phyloP scores from a whole-genome alignment of 2,888 invertebrate species.

The Nasonia oneida region DNA sequence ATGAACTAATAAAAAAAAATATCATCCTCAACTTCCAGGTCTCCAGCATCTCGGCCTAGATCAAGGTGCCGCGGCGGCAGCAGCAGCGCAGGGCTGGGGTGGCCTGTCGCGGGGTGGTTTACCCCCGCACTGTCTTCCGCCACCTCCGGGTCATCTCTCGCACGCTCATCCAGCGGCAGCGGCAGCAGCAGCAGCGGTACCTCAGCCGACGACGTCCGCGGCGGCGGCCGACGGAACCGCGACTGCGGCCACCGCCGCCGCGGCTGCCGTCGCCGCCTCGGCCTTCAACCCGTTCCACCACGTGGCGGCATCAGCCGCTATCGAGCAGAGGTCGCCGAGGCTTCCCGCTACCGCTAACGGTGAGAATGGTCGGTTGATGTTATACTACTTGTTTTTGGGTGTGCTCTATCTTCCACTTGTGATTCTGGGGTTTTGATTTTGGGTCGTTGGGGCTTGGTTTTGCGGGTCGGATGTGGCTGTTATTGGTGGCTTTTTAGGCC shows the following conservation, averaged over 20 bases:
- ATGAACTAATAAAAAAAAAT: neutral
- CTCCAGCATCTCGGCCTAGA: constrained; percentile 77
- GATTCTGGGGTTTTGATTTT: neutral
- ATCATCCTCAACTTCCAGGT: constrained; percentile 66
- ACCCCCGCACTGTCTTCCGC: constrained; percentile 78
- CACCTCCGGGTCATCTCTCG: constrained; percentile 76
- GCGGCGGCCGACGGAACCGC: constrained; percentile 70
- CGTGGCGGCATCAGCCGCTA: constrained; percentile 69
- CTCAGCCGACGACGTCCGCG: neutral
- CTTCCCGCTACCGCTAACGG: constrained; percentile 70
- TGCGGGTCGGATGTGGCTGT: no score
- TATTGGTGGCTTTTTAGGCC: no score
- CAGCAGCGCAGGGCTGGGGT: constrained; percentile 74
- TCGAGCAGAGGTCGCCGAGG: constrained; percentile 77
- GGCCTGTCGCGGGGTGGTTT: constrained; percentile 75
- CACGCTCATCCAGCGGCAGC: constrained; percentile 72
- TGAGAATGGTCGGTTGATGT: constrained; percentile 58
- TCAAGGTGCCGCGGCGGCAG: constrained; percentile 75
- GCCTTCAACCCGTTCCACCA: constrained; percentile 78
- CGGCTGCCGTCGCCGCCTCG: constrained; percentile 70
- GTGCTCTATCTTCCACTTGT: neutral
- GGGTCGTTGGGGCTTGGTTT: no score
- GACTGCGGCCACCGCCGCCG: constrained; percentile 73
- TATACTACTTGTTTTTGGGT: neutral
- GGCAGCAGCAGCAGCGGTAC: constrained; percentile 69